Evolutionary conservation across 2,888 invertebrate genomes (phyloP), one percentile per base, ranked within the genome.

Genomic region (Drosophila anomalipes): DNA sequence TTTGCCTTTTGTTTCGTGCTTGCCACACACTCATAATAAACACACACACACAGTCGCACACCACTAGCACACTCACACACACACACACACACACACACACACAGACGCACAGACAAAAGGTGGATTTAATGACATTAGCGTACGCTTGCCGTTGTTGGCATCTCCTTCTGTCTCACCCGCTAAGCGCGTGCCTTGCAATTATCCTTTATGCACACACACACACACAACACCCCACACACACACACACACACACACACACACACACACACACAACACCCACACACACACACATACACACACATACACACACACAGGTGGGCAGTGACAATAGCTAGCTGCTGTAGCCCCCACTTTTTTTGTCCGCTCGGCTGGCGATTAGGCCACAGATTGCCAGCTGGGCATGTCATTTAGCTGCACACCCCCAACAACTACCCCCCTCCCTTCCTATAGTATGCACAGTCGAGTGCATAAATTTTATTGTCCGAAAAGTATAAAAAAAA

Each of bases 391-490:
- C 86, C 81, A 84, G 78, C 82, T 81, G 81, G 82, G 67, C 84
- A 76, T 80, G 84, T 80, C 81, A 84, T 82, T 84, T 81, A 71
- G 83, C 67, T 70, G 77, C 63, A 61, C 70, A 57, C 28, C 26
- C 56, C 41, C 41, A 28, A 19, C 28, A 41, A 51, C 44, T 39
- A 22, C 16, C 32, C 22, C 9, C n/a, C 10, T n/a, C 19, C 14
- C 0, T 1, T 6, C 16, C 19, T 39, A 7, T 26, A 33, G 19
- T 53, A 33, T 32, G 35, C 79, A 70, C 66, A 72, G 75, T 60
- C 71, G 77, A 86, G 83, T 86, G 85, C 83, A 86, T 83, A 83
- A 79, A 83, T 87, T 87, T 79, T 83, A 88, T 86, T 86, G 81
- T 86, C 69, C 72, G 69, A 85, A 87, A 85, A 60, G 71, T 65